Evolutionary conservation across 2,888 invertebrate genomes (phyloP), one percentile per base, ranked within the genome.

Genomic region (Chymomyza fuscimana): DNA sequence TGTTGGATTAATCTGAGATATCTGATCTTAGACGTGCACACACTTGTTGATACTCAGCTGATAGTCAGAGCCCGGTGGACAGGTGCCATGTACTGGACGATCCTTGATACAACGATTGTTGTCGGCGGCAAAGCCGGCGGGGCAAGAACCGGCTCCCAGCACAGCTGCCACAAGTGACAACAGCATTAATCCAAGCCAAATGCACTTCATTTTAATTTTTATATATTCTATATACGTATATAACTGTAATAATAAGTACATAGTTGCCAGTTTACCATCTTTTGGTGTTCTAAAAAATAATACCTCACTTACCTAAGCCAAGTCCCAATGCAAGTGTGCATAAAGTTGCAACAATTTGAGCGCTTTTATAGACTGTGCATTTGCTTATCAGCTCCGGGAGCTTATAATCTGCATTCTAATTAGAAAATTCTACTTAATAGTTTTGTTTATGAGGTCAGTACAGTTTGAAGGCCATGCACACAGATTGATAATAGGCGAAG

Each of bases 81-180:
- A 90, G 65, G 81, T 77, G 46, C 89, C 89, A 65, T 86, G 89
- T 32, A 90, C 67, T 16, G 90, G 90, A 5, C 89, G 84, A n/a
- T 77, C 80, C 15, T 76, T 76, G 4, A 81, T 81, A 66, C 89
- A 90, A 7, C 76, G 67, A 63, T 54, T 75, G 32, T 73, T 73
- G n/a, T 79, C 82, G 36, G 65, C 19, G 54, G 10, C 76, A 66
- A 70, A 87, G 6, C 84, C 84, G 4, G 74, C 61, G 54, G 86
- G 84, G 46, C 84, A 87, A 58, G 64, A 78, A 65, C 69, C 64
- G 58, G 68, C 78, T 59, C 71, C 76, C 22, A 67, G 72, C 16
- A 51, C 52, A 32, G 76, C 69, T 12, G 72, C 68, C 56, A 80
- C 7, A 29, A 84, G 10, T 6, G 85, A 66, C 70, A 81, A 58